These are phyloP conservation scores for Torymus texanus DNA, from an alignment of 2,888 invertebrate genomes.

Conservation along the genomic window DNA sequence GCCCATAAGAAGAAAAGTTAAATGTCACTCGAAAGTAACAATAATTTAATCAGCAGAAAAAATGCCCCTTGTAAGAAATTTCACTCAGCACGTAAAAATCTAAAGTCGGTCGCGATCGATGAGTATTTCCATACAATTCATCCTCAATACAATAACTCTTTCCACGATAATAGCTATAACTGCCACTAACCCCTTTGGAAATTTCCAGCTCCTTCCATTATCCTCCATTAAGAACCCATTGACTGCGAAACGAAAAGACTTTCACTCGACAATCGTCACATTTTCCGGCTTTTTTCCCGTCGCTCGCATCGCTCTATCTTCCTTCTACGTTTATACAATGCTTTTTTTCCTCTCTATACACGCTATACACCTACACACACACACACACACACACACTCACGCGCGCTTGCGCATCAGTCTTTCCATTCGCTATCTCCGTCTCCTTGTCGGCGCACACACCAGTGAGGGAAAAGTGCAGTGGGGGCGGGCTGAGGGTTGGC, in stretches of 20 bases:
- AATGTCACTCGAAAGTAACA: too few relatives aligned
- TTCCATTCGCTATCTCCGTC: background rate
- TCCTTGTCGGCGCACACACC: background rate
- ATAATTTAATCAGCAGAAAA: too few relatives aligned
- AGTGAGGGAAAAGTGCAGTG: slow-evolving; percentile 43
- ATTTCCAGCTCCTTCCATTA: background rate
- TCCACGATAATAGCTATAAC: too few relatives aligned
- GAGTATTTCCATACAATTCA: too few relatives aligned
- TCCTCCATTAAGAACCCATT: background rate
- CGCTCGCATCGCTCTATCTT: background rate
- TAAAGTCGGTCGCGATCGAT: too few relatives aligned
- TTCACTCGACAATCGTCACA: slow-evolving; percentile 24
- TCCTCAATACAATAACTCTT: too few relatives aligned
- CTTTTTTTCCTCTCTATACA: background rate
- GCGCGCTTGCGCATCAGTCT: background rate
- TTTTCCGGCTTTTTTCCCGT: background rate
- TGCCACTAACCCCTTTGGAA: too few relatives aligned
- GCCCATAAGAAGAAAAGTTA: too few relatives aligned
- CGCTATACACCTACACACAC: too few relatives aligned
- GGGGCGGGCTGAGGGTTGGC: slow-evolving; percentile 51
- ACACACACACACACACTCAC: too few relatives aligned
- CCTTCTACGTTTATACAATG: too few relatives aligned
- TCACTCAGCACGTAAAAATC: background rate
- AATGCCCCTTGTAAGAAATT: too few relatives aligned
- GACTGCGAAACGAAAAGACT: slow-evolving; percentile 21